phyloP scores from a whole-genome alignment of 2,113 vertebrate species.

The Sminthopsis crassicaudata region DNA sequence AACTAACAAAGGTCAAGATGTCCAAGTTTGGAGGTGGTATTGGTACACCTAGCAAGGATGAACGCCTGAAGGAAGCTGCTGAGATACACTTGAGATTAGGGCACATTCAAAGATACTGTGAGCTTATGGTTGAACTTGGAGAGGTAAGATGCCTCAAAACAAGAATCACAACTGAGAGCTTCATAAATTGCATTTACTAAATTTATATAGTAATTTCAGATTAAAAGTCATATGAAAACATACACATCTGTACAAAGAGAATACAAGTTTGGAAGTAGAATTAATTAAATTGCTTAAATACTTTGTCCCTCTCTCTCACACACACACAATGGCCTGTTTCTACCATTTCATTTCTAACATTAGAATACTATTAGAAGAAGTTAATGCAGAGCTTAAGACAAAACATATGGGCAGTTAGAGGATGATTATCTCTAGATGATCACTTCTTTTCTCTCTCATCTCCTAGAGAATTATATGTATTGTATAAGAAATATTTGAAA shows the following conservation, averaged over 20 bases:
- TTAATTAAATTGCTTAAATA: background rate
- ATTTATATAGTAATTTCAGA: background rate
- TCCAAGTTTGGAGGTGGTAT: slow-evolving; percentile 97
- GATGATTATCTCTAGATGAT: too few relatives aligned
- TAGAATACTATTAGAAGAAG: background rate
- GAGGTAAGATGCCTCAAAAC: slow-evolving; percentile 87
- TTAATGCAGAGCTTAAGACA: too few relatives aligned
- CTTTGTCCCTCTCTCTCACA: too few relatives aligned
- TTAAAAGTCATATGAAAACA: background rate
- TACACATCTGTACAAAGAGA: background rate
- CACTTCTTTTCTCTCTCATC: too few relatives aligned
- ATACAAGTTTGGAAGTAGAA: background rate
- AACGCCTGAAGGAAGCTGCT: slow-evolving; percentile 95
- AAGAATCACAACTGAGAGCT: background rate
- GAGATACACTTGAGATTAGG: slow-evolving; percentile 95
- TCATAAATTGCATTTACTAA: background rate
- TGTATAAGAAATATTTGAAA: too few relatives aligned
- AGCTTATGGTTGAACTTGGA: slow-evolving; percentile 98
- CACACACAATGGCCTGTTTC: background rate
- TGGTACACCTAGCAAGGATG: slow-evolving; percentile 96
- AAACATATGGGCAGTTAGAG: too few relatives aligned
- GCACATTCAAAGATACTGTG: slow-evolving; percentile 97
- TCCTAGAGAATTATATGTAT: too few relatives aligned
- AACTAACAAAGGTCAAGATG: slow-evolving; percentile 98
- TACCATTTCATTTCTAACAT: background rate